Conservation (phyloP, 2,113 vertebrate species). For the Perca fluviatilis region DNA sequence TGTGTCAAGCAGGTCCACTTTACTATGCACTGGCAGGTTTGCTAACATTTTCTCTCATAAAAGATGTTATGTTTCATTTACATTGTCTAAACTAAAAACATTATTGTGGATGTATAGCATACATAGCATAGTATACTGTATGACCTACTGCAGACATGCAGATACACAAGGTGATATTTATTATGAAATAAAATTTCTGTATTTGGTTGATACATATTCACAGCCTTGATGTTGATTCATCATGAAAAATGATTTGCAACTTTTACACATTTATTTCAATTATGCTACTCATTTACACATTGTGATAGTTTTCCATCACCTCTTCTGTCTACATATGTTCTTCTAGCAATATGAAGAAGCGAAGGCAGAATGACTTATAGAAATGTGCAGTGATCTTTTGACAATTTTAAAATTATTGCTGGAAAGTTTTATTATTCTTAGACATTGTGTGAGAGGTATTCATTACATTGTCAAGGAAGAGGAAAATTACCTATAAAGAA, state of each 20-base stretch:
- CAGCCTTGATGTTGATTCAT: not conserved
- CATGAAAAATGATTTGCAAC: not conserved
- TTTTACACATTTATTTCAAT: not conserved
- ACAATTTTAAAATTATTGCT: slow-evolving; percentile 1
- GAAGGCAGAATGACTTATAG: not conserved
- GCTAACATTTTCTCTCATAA: no score
- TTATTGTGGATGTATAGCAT: no score
- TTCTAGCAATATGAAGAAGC: not conserved
- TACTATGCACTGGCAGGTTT: not conserved
- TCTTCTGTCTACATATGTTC: not conserved
- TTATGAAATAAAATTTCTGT: not conserved
- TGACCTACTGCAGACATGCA: no score
- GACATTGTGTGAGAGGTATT: not conserved
- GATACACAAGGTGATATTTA: not conserved
- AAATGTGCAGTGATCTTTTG: slow-evolving; percentile 4
- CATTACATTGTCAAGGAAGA: slow-evolving; percentile 31
- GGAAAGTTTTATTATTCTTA: slow-evolving; percentile 10
- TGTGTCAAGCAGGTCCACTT: no score
- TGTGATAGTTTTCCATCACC: not conserved
- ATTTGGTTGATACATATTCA: not conserved
- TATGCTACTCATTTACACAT: not conserved
- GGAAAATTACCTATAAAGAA: slow-evolving; percentile 24
- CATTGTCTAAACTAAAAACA: not conserved
- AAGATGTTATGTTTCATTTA: not conserved
- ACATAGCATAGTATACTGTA: no score